Base-by-base conservation (phyloP, 2,888 invertebrate genomes). In the Xestobium rufovillosum region DNA sequence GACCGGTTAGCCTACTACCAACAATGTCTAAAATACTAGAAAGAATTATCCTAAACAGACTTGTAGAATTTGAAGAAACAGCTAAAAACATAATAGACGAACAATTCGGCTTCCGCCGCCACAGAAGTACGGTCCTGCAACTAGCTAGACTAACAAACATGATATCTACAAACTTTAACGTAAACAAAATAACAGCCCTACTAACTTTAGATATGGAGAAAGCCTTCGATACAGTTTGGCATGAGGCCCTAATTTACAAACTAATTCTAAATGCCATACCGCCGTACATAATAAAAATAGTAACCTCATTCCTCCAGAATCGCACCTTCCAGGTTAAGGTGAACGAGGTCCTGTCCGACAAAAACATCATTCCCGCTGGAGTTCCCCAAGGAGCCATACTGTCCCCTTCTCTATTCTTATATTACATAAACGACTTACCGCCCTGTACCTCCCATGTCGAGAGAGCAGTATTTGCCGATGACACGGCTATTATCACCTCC, bases 71-170 rank as follows among this genome's bases (percentile, higher is more conserved):
- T 2, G n/a, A 3, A 13, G 16, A 27, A 4, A n/a, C n/a, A n/a
- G n/a, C n/a, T n/a, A 34, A 38, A 10, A 16, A 17, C 4, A 4
- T 38, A 11, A 9, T 17, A 2, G 26, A 37, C 3, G 31, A 52
- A 17, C 57, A 58, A 41, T 54, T 51, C 35, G 54, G 56, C 3
- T 59, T 59, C 40, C 23, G 55, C 12, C 29, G 25, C 28, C 32
- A 40, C 6, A 54, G 52, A 33, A 45, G 44, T 2, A 56, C 56
- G 1, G 40, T 34, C 3, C 47, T 50, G 14, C 57, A 56, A 36
- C 41, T 57, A n/a, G 34, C 42, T 1, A 26, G 49, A 30, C 45
- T 59, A 8, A 39, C 39, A 10, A 41, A 51, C 23, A 27, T 43
- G 9, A 41, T 41, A 17, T 17, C 26, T 9, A 25, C 43, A 3